Evolutionary conservation across 2,113 vertebrate genomes (phyloP), one percentile per base, ranked within the genome.

Genomic region (Tupaia chinensis): DNA sequence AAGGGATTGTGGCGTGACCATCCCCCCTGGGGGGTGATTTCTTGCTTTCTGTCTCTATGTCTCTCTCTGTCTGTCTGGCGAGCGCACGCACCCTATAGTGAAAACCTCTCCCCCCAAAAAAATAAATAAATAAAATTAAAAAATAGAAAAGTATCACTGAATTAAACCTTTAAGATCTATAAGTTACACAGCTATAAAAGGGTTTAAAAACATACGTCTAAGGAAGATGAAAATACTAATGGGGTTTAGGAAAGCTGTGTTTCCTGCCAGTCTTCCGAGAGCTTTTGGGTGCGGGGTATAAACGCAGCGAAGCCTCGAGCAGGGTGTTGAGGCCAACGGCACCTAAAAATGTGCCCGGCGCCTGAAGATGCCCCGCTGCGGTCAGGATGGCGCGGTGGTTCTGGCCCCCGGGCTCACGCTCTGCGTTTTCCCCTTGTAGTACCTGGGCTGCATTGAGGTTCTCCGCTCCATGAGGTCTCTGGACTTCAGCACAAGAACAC

Each of bases 361-460:
- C 70, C 19, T 77, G 12, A 1, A 56, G 53, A 16, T 0, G 34
- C 13, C 73, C 54, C 70, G 73, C 65, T 93, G 82, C 56, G 56
- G 79, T 78, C 65, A 79, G 70, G 61, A 69, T 73, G 0, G 22
- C 53, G 91, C 79, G 97, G 83, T 15, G 19, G 29, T 14, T 77
- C 54, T 23, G 91, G 44, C 34, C 91, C n/a, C 65, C 79, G 81
- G 83, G 77, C 81, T 97, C 97, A 80, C 91, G 96, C 69, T 87
- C 91, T 0, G 16, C 14, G 0, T 97, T 97, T 98, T 97, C 91
- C 97, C 80, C 82, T 96, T 98, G 32, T 98, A 99, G 99, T 99
- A 99, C 95, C 98, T 99, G 98, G 99, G 99, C 4, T 99, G 99
- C 96, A 98, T 99, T 96, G 99, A 99, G 98, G 99, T 99, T 91